Base-by-base conservation (phyloP, 2,113 vertebrate species). In the Oncorhynchus keta region DNA sequence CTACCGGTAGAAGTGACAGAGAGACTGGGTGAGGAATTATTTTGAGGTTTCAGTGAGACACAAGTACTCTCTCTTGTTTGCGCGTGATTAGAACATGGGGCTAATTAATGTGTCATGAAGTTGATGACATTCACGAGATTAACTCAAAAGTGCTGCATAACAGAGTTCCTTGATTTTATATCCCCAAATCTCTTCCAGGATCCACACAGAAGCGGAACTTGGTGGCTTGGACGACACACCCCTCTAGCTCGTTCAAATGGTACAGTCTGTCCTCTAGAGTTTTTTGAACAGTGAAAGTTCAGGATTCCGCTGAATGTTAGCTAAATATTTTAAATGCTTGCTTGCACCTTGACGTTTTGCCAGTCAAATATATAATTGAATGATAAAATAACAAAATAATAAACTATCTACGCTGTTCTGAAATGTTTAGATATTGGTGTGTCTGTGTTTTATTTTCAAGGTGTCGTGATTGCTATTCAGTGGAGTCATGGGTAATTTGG, bases 91-190 rank as follows among this genome's bases (percentile, higher is more conserved):
- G 64, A 66, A 55, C 86, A 85, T 81, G 11, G 28, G 45, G 1
- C 35, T 30, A 62, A 20, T 69, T 59, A 16, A 16, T 3, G 70
- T 59, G 4, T 57, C 45, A 32, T 55, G 20, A 0, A 5, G 39
- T 24, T 24, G 22, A 5, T 13, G 16, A 78, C 80, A 80, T 75
- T 73, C 82, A 51, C 77, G 11, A n/a, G 66, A 18, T 13, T 62
- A 84, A 83, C 82, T 85, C 81, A 62, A 72, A 62, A 79, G 3
- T 76, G 81, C 32, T 61, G 55, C 70, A 74, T 26, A 57, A 35
- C 75, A 64, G 45, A 79, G 79, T 72, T 83, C 85, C 86, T 85
- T 88, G 86, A 90, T 90, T 92, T 91, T 92, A 92, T 90, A 93
- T 73, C 65, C 76, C 82, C 74, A 74, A 82, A 80, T 82, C 78